Conservation (phyloP, 2,113 vertebrate species). For the Acrocephalus kingi region DNA sequence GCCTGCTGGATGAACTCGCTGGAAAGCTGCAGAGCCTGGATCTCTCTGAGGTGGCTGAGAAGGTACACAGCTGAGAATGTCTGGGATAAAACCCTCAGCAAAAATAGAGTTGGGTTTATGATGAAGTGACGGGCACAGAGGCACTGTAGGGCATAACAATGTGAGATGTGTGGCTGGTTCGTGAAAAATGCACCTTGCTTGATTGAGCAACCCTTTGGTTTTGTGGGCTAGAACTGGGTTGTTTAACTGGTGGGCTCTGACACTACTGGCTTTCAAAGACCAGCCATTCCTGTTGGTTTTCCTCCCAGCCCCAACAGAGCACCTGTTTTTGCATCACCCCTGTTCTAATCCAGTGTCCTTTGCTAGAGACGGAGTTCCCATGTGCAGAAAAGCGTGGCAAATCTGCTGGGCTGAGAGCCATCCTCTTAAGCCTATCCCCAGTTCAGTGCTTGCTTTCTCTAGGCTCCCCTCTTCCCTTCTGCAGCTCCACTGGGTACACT, state of each 20-base stretch:
- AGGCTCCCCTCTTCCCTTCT: not conserved
- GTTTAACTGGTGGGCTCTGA: not conserved
- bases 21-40: conserved; percentile 91
- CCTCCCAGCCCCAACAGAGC: not conserved
- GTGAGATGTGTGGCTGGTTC: not conserved
- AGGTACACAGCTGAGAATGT: conserved; percentile 68
- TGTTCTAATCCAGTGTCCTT: not conserved
- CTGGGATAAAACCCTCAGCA: not conserved
- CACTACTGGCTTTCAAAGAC: not conserved
- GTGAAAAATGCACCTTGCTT: not conserved
- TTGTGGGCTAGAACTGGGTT: not conserved
- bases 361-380: not conserved
- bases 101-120: not conserved
- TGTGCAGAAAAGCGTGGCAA: accelerated
- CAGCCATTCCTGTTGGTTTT: not conserved
- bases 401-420: not conserved
- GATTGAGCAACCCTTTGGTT: accelerated
- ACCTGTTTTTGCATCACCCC: not conserved
- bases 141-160: accelerated
- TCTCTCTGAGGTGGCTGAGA: conserved; percentile 80
- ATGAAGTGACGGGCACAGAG: accelerated
- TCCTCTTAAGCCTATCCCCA: not conserved
- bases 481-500: accelerated
- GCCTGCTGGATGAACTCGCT: conserved; percentile 88
- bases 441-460: not conserved